Evolutionary conservation across 2,113 vertebrate genomes (phyloP).

Genomic region (Phaethornis superciliosus): DNA sequence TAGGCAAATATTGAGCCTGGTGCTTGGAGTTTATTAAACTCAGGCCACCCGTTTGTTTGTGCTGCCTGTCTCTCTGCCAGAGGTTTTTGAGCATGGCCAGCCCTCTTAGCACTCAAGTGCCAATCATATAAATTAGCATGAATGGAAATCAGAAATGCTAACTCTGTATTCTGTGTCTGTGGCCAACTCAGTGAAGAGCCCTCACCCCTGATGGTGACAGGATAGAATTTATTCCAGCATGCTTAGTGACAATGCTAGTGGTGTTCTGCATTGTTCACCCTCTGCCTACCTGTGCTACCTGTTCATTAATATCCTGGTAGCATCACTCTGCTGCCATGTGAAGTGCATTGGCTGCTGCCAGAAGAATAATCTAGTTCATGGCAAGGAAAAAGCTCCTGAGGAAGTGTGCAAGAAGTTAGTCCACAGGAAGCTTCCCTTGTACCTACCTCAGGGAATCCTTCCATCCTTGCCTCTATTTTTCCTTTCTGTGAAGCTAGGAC

Average conservation of each 20-base stretch:
- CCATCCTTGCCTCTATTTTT: background rate
- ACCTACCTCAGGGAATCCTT: background rate
- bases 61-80: background rate
- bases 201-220: background rate
- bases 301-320: background rate
- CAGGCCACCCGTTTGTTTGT: background rate
- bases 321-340: background rate
- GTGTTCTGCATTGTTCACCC: background rate
- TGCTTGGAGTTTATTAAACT: background rate
- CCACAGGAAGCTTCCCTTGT: background rate
- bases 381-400: background rate
- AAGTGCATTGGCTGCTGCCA: background rate
- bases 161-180: background rate
- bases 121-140: background rate
- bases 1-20: background rate
- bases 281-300: fast-evolving
- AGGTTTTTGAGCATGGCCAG: background rate
- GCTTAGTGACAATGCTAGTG: background rate
- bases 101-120: background rate
- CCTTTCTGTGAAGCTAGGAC: background rate
- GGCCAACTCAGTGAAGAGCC: background rate
- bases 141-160: background rate
- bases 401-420: background rate
- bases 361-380: background rate
- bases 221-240: background rate